Base-by-base conservation (phyloP, 2,797 vertebrate genomes). In the Semaprochilodus insignis region DNA sequence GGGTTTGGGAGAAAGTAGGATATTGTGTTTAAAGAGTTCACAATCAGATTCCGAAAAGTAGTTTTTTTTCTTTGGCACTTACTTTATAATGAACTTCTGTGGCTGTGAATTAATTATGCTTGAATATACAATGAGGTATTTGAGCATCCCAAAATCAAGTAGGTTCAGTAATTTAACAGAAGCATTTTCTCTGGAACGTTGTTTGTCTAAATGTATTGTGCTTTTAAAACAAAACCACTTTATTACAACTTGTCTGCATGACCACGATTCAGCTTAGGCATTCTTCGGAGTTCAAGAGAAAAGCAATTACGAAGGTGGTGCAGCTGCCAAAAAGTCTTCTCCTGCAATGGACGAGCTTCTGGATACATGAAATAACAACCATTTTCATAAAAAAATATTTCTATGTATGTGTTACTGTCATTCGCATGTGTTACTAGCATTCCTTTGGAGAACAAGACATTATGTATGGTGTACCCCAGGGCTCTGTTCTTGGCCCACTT, bases 1-100 rank as follows among this genome's bases (percentile, higher is more conserved):
- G 84, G 31, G 87, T 79, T 85, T 88, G 84, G 90, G 89, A 92
- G 91, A 92, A 80, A 83, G 76, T 76, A 25, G 40, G 81, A 73
- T 70, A 81, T 48, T 74, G 17, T 48, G 65, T 57, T 86, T 82
- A 83, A 81, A 81, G 57, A 6, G 4, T 52, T 27, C 44, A n/a
- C 63, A 66, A 67, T 74, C 52, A 57, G 72, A 74, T 74, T 74
- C 25, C 54, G 19, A 57, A 74, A 57, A 57, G 52, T 57, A 17
- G 31, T 8, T 57, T 75, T 75, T 40, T 48, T 69, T 74, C 55
- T 65, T 72, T 4, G 7, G 21, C 21, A 34, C 51, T 67, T 69
- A 7, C 40, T 52, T 77, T 66, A 55, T 57, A 59, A 70, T 27
- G 11, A 8, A 16, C 8, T 48, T 66, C 62, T 51, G 16, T 31